Evolutionary conservation across 2,888 invertebrate species (phyloP).

Genomic region (Plagodis dolabraria): DNA sequence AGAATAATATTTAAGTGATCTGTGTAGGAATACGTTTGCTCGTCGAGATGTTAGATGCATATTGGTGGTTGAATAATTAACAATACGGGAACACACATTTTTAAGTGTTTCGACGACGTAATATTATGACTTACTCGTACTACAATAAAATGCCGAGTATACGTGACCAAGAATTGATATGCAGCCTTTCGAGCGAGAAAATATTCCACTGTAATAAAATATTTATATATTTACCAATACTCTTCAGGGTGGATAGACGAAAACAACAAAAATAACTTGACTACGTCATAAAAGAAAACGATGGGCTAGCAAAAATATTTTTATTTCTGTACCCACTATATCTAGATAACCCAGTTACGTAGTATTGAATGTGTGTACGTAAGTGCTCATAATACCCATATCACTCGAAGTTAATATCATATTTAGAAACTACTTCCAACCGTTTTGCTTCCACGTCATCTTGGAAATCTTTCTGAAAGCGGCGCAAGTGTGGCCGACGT

Average conservation of each 20-base stretch:
- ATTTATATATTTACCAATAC: no score
- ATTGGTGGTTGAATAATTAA: no score
- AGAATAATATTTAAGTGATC: no score
- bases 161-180: no score
- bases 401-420: slow-evolving; percentile 25
- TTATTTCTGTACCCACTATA: background rate
- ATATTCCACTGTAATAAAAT: no score
- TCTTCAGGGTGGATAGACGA: background rate
- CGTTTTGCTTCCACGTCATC: slow-evolving; percentile 25
- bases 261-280: background rate
- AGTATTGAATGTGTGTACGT: background rate
- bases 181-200: no score
- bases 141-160: no score
- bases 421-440: slow-evolving; percentile 19
- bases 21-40: no score
- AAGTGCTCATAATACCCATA: slow-evolving; percentile 16
- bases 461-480: slow-evolving; percentile 44
- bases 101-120: no score
- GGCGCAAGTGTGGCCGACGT: slow-evolving; percentile 63
- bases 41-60: no score
- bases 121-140: no score
- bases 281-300: background rate
- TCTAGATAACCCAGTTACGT: background rate
- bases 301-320: background rate
- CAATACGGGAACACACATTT: no score